Evolutionary conservation across 2,888 invertebrate species (phyloP), one percentile per base, ranked within the genome.

Genomic region (Tridacna crocea): DNA sequence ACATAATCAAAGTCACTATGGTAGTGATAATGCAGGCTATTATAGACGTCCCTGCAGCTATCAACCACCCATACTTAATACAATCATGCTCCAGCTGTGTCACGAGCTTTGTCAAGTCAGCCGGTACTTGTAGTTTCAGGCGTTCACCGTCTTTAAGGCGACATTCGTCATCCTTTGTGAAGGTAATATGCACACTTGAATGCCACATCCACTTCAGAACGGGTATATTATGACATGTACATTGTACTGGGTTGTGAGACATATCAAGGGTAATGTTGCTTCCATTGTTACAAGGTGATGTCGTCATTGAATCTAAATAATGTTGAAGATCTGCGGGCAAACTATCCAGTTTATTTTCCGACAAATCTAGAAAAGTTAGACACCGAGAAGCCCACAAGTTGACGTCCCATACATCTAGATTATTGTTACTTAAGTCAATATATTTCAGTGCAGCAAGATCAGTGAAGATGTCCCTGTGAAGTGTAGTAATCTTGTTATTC

Each of bases 161-260:
- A 51, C 78, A 78, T n/a, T 72, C 63, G n/a, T 22, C 65, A 13
- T 51, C n/a, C 8, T 8, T n/a, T 3, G 27, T 17, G 6, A 77
- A 27, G 36, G 1, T 13, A 48, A 77, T 22, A 26, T 26, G 6
- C 0, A 77, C 61, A 11, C 22, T n/a, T 8, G 60, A 22, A 19
- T 70, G 22, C 3, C 36, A 13, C 46, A 85, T 24, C 88, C 88
- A 87, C 26, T 76, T 75, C 13, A 86, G 47, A 51, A 86, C 84
- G 26, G 77, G 75, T 26, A 77, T 51, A 1, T 68, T 77, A 0
- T 84, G 65, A 73, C 85, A 88, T 1, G 46, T 72, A 55, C 85
- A 86, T 55, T 75, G 48, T 11, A 88, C 26, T 6, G 80, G 83
- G 48, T 86, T 88, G 11, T 36, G 15, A 0, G 58, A 2, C 36